Evolutionary conservation across 2,888 invertebrate genomes (phyloP), one percentile per base, ranked within the genome.

Genomic region (Neoascia interrupta): DNA sequence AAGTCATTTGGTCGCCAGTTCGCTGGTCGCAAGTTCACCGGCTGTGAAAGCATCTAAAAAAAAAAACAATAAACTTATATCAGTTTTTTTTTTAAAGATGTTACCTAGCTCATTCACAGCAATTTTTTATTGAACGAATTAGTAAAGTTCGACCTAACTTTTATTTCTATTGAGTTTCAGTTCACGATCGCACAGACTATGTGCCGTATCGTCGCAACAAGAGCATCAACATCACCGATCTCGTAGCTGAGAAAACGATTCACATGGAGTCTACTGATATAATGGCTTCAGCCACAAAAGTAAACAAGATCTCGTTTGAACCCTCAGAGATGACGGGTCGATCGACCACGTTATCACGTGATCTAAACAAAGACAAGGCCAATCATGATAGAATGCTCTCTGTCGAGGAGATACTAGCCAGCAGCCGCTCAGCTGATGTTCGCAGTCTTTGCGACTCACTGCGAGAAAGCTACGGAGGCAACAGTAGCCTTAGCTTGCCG

Each of bases 301-400:
- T 10, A 1, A 66, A 81, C 10, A 84, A 85, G 49, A 83, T 88
- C 1, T 87, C 87, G 0, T 88, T 88, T 79, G 86, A 88, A 49
- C 87, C 88, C 0, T 84, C 82, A 0, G 88, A 88, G 74, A 88
- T 88, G 5, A 88, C 88, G 0, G 88, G 86, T 0, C 84, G 88
- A 5, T 88, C 88, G 0, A 88, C 88, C 0, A 82, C 85, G 1
- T 85, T 85, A 37, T 81, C 81, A 0, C 81, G 81, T 13, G 79
- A 82, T 3, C 18, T 69, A 3, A 43, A 31, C 36, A 64, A n/a
- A 21, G 19, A 69, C 1, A 81, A 70, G 13, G 13, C 5, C 15
- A 51, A 53, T 56, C 54, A 75, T 5, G 82, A 81, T 5, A 61
- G 68, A 16, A 28, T 15, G 47, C 58, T 87, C 4, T 85, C 87